Percentiles rank a stretch among this genome's conserved stretches.
Evolutionary conservation across 2,888 invertebrate species (phyloP).

Genomic region (Isoperla grammatica): DNA sequence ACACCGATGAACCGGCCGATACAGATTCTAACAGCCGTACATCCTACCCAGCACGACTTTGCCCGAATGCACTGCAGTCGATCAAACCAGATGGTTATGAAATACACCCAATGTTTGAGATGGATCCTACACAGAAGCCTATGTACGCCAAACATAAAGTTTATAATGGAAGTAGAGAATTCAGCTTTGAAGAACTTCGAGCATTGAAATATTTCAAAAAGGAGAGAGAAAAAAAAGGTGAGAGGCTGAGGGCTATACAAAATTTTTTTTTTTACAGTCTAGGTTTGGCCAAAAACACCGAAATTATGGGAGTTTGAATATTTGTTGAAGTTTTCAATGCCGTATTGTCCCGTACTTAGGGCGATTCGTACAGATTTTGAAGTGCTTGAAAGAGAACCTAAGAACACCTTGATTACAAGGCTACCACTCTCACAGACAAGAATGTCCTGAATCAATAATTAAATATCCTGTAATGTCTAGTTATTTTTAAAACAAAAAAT

Average conservation of each 20-base stretch:
- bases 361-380: not conserved
- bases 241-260: too few relatives aligned
- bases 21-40: not conserved
- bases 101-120: constrained; percentile 14
- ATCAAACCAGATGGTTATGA: not conserved
- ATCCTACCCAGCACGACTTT: too few relatives aligned
- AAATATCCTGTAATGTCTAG: too few relatives aligned
- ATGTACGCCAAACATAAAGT: constrained; percentile 65
- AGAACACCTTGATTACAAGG: not conserved
- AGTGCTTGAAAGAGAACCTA: not conserved
- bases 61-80: not conserved
- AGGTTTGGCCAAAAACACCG: too few relatives aligned
- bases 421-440: too few relatives aligned
- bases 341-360: too few relatives aligned
- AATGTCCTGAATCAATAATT: too few relatives aligned
- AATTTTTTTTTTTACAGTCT: too few relatives aligned
- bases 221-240: constrained; percentile 7
- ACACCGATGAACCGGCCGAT: not conserved
- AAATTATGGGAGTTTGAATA: too few relatives aligned
- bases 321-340: too few relatives aligned
- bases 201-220: constrained; percentile 41
- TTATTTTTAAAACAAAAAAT: too few relatives aligned
- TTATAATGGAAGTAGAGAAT: constrained; percentile 59
- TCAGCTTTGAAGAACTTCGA: constrained; percentile 71
- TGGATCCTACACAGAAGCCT: constrained; percentile 54